A percentile compares a stretch with the other conserved stretches of the same genome.
Conservation (phyloP, 2,888 invertebrate genomes). For the Parelbella ahira region DNA sequence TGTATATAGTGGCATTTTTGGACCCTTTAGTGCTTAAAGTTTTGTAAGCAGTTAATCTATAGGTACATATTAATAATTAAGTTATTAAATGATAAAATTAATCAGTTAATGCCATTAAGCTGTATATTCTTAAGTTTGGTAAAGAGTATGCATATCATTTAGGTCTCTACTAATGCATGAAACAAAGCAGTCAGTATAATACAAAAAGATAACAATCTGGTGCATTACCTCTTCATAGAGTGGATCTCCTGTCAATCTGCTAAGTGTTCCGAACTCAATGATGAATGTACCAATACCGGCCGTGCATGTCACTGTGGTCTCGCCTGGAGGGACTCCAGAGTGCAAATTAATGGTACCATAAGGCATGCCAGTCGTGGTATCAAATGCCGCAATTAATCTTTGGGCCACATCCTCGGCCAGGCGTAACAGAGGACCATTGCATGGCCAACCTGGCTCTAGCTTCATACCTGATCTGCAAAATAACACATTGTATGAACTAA, state of each 20-base stretch:
- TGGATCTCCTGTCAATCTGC: slow-evolving; percentile 95
- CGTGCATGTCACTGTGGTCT: slow-evolving; percentile 98
- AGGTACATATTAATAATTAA: too few species aligned
- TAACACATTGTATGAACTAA: too few species aligned
- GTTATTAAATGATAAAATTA: too few species aligned
- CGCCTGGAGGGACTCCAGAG: slow-evolving; percentile 95
- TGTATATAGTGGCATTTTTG: too few species aligned
- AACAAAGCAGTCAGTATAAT: too few species aligned
- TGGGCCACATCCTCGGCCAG: slow-evolving; percentile 97
- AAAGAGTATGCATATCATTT: too few species aligned
- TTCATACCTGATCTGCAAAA: slow-evolving; percentile 85
- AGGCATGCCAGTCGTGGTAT: slow-evolving; percentile 96
- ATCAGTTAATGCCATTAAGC: too few species aligned
- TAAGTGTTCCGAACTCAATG: slow-evolving; percentile 96
- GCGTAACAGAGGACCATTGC: slow-evolving; percentile 94
- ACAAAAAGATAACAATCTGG: too few species aligned
- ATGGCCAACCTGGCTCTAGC: slow-evolving; percentile 97
- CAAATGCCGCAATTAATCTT: slow-evolving; percentile 93
- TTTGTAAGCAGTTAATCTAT: too few species aligned
- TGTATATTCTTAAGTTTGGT: too few species aligned
- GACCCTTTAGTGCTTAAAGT: too few species aligned
- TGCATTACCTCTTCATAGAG: slow-evolving; percentile 95
- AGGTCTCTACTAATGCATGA: too few species aligned
- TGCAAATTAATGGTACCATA: slow-evolving; percentile 97
- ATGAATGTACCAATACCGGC: slow-evolving; percentile 99